Evolutionary conservation across 2,888 invertebrate genomes (phyloP).

Genomic region (Xestia sexstrigata): DNA sequence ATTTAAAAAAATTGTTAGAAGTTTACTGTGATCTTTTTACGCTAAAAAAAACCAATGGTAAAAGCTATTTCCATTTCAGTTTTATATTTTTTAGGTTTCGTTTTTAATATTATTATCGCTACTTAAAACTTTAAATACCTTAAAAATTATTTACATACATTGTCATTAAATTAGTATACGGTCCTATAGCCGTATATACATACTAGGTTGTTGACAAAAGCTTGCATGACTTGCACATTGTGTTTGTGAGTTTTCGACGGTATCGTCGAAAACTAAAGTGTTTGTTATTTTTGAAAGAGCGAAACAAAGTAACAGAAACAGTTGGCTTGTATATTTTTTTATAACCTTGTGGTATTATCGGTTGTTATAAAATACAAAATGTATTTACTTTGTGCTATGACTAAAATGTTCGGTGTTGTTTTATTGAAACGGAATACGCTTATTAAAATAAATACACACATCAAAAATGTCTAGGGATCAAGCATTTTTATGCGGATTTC

Average conservation of each 20-base stretch:
- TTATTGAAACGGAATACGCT: not conserved
- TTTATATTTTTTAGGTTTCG: too few species aligned
- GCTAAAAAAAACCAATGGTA: not conserved
- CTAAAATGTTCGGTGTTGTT: not conserved
- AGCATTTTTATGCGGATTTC: too few species aligned
- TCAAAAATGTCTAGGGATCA: too few species aligned
- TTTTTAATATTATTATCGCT: too few species aligned
- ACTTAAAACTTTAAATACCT: too few species aligned
- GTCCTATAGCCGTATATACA: too few species aligned
- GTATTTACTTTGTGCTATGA: not conserved
- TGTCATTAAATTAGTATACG: too few species aligned
- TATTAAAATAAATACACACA: not conserved
- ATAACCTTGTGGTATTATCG: not conserved
- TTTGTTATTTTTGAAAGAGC: not conserved
- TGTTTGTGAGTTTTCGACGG: too few species aligned
- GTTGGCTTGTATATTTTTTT: not conserved
- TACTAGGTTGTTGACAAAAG: conserved; percentile 51
- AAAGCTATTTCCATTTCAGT: not conserved
- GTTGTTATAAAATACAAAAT: conserved; percentile 7
- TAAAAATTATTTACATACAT: too few species aligned
- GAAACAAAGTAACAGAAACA: not conserved
- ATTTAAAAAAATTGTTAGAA: too few species aligned
- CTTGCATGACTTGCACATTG: conserved; percentile 24
- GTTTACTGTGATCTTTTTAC: not conserved
- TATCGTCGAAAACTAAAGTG: conserved; percentile 45